Evolutionary conservation across 2,797 vertebrate genomes (phyloP).

Genomic region (Lates japonicus): DNA sequence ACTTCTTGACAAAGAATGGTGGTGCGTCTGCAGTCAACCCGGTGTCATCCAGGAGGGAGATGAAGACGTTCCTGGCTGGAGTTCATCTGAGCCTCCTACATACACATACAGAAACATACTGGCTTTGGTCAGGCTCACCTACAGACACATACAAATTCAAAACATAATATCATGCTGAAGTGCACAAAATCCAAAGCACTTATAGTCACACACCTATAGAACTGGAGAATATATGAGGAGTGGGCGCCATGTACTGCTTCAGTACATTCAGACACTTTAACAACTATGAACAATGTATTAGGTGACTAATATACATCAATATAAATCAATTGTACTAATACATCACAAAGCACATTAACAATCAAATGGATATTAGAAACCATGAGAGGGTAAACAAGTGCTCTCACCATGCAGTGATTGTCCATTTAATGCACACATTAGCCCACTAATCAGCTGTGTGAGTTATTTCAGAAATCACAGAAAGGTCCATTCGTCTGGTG

Average conservation of each 20-base stretch:
- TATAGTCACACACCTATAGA: constrained; percentile 14
- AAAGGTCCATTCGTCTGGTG: constrained; percentile 86
- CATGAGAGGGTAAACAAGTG: constrained; percentile 41
- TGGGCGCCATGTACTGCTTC: not conserved
- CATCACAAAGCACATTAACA: constrained; percentile 53
- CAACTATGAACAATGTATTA: constrained; percentile 13
- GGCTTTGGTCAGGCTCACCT: constrained; percentile 70
- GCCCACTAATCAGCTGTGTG: constrained; percentile 87
- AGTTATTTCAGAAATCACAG: constrained; percentile 94
- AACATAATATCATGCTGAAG: constrained; percentile 51
- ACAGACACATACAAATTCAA: constrained; percentile 62
- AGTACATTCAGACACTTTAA: constrained; percentile 15
- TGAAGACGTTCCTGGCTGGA: constrained; percentile 86
- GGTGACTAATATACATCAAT: constrained; percentile 7
- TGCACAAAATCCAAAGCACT: constrained; percentile 33
- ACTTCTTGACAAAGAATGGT: constrained; percentile 95
- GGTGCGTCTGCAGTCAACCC: constrained; percentile 93
- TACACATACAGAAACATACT: constrained; percentile 67
- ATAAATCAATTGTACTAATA: constrained; percentile 48
- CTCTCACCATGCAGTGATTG: constrained; percentile 91
- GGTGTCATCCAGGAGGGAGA: constrained; percentile 93
- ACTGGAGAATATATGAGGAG: constrained; percentile 22
- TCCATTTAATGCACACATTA: constrained; percentile 89
- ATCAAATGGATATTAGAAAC: constrained; percentile 40
- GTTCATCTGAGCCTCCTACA: constrained; percentile 89